These are phyloP conservation scores for Buphagus erythrorhynchus DNA, from an alignment of 2,797 vertebrate species.

Conservation along the genomic window DNA sequence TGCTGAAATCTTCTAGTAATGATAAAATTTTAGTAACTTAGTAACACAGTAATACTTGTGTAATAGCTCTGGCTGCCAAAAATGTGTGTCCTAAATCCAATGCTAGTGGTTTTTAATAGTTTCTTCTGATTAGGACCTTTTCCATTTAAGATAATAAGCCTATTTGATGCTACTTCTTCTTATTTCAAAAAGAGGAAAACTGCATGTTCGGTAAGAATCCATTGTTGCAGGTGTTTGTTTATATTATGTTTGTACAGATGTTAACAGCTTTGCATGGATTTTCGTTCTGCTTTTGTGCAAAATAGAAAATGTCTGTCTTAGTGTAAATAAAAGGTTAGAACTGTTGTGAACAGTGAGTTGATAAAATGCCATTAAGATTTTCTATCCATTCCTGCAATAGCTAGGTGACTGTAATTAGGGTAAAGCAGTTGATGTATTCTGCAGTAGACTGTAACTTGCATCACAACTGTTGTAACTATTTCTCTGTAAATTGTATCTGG, in stretches of 20 bases:
- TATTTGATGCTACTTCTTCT: background rate
- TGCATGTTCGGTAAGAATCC: background rate
- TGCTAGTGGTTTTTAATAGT: background rate
- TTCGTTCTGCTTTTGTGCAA: background rate
- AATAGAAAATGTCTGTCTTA: background rate
- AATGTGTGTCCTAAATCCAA: background rate
- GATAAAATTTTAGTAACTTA: background rate
- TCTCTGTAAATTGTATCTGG: background rate
- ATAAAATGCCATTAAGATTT: background rate
- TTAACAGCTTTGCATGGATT: background rate
- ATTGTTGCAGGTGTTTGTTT: background rate
- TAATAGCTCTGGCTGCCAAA: background rate
- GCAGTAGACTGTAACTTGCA: background rate
- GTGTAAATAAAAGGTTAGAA: background rate
- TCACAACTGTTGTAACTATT: background rate
- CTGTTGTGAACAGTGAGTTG: background rate
- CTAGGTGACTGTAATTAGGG: background rate
- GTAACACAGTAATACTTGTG: background rate
- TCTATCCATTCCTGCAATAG: background rate
- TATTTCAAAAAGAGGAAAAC: background rate
- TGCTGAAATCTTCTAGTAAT: background rate
- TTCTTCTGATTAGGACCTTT: background rate
- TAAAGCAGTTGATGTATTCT: background rate
- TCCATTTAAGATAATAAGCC: background rate
- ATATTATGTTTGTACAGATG: background rate